Evolutionary conservation across 2,113 vertebrate species (phyloP).

Genomic region (Suricata suricatta): DNA sequence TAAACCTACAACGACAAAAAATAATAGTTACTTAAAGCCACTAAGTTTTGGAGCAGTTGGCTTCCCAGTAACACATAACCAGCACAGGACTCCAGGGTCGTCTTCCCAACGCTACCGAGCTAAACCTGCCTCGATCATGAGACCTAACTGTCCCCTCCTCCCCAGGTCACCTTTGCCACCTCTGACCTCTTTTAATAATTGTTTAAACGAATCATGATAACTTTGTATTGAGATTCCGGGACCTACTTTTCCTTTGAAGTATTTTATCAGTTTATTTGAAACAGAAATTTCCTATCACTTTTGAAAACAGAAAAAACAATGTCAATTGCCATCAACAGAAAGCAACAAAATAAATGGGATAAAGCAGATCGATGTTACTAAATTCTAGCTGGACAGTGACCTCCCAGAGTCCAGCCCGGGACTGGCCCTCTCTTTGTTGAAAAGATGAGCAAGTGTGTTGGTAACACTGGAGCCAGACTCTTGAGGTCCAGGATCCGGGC

Average conservation of each 20-base stretch:
- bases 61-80: neutral
- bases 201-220: neutral
- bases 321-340: neutral
- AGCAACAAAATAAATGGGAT: neutral
- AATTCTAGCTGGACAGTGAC: neutral
- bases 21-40: neutral
- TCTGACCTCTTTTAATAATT: neutral
- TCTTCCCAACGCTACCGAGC: neutral
- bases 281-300: neutral
- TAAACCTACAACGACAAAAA: neutral
- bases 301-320: neutral
- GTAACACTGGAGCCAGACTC: neutral
- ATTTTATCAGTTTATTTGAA: neutral
- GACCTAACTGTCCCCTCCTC: neutral
- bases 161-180: neutral
- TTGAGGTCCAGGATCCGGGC: neutral
- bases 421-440: neutral
- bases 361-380: neutral
- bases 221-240: neutral
- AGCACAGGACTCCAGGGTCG: rapidly evolving
- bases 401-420: neutral
- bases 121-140: neutral
- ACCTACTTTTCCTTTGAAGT: neutral
- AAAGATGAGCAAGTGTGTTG: neutral
- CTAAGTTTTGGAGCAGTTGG: neutral